These are phyloP conservation scores for Pluvianellus socialis DNA, from an alignment of 2,113 vertebrate genomes.

Conservation along the genomic window DNA sequence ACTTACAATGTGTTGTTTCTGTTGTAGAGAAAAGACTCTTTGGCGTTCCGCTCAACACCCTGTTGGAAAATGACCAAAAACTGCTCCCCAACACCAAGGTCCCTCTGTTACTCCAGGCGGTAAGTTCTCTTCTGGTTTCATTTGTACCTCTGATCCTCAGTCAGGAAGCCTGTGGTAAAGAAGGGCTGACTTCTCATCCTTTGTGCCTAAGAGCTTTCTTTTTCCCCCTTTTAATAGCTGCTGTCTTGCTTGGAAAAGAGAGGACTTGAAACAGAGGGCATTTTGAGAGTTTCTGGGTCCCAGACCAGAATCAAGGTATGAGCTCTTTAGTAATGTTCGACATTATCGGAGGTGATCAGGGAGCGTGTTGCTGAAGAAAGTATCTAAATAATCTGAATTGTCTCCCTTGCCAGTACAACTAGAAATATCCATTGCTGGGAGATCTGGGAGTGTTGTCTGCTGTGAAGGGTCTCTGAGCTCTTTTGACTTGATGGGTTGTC, in stretches of 20 bases:
- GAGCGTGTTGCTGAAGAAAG: not conserved
- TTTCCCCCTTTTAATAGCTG: conserved; percentile 73
- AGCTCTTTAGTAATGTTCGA: not conserved
- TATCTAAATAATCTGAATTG: not conserved
- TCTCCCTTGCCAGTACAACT: not conserved
- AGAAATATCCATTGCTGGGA: not conserved
- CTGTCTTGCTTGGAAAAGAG: conserved; percentile 88
- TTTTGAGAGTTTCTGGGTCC: conserved; percentile 89
- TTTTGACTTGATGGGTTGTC: not conserved
- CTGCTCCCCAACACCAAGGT: conserved; percentile 75
- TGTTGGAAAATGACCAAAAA: conserved; percentile 88
- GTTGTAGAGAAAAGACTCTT: conserved; percentile 83
- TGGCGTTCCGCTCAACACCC: conserved; percentile 80
- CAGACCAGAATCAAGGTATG: conserved; percentile 89
- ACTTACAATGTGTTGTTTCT: not conserved
- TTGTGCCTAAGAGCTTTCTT: not conserved
- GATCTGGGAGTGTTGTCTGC: not conserved
- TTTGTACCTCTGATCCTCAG: not conserved
- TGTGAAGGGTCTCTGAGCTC: not conserved
- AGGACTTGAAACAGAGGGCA: conserved; percentile 87
- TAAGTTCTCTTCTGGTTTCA: conserved; percentile 54
- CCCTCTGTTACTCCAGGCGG: conserved; percentile 85
- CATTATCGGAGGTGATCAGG: not conserved
- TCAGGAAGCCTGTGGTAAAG: not conserved
- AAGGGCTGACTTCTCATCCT: not conserved